A percentile compares a stretch with the other conserved stretches of the same genome.
Evolutionary conservation across 1,140 invertebrate genomes (phyloP).

Genomic region (Cherax quadricarinatus): DNA sequence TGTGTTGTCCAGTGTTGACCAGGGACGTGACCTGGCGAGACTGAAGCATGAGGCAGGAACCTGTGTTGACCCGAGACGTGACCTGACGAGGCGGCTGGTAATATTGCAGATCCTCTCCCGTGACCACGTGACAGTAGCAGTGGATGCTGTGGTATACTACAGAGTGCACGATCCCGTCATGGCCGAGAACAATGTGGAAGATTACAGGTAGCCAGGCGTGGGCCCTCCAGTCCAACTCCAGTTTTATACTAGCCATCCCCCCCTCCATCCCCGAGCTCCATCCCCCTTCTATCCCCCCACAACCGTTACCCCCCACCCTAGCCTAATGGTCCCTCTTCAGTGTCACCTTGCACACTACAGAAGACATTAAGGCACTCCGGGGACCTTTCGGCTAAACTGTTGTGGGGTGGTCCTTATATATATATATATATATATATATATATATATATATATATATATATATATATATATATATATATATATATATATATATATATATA

Average conservation of each 20-base stretch:
- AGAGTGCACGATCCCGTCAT: conserved; percentile 78
- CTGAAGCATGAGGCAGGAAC: not conserved
- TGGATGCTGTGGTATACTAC: conserved; percentile 80
- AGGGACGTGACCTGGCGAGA: too few relatives aligned
- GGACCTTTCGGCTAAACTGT: conserved; percentile 53
- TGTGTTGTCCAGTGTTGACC: too few relatives aligned
- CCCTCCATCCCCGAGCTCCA: not conserved
- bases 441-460: too few relatives aligned
- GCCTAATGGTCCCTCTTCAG: not conserved
- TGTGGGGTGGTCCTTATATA: not conserved
- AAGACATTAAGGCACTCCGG: conserved; percentile 5
- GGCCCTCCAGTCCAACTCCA: not conserved
- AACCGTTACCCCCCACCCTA: not conserved
- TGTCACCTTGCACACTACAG: not conserved
- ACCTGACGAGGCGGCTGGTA: conserved; percentile 67
- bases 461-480: too few relatives aligned
- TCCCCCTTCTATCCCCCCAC: not conserved
- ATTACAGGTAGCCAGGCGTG: conserved; percentile 78
- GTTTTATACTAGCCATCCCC: not conserved
- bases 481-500: not conserved
- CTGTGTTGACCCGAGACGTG: conserved; percentile 5
- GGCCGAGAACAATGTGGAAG: conserved; percentile 82
- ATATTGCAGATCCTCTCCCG: conserved; percentile 74
- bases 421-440: too few relatives aligned
- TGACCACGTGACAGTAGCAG: conserved; percentile 76